These are phyloP conservation scores for Stenopsyche tienmushanensis DNA, from an alignment of 1,140 invertebrate genomes.

Conservation along the genomic window DNA sequence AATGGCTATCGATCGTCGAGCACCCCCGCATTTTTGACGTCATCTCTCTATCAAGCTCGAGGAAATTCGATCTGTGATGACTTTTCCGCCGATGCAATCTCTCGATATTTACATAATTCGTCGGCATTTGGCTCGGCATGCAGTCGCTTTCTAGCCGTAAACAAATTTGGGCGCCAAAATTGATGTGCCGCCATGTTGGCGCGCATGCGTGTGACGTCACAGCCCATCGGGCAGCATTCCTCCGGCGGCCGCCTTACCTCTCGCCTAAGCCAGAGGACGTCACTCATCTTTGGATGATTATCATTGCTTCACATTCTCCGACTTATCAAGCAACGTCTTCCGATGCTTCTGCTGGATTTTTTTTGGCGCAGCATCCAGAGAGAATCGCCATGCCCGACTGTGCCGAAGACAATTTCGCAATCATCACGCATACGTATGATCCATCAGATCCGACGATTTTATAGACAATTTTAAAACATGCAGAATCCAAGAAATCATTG, in stretches of 20 bases:
- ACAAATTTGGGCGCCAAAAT: conserved; percentile 16
- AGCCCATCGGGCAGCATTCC: conserved; percentile 15
- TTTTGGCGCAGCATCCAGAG: neutral
- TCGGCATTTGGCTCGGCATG: neutral
- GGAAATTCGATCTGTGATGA: too few species aligned
- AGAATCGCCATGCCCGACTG: neutral
- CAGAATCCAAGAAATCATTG: too few species aligned
- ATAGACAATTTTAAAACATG: too few species aligned
- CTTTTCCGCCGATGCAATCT: neutral
- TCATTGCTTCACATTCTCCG: neutral
- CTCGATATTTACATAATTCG: neutral
- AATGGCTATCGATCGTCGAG: too few species aligned
- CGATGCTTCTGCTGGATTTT: neutral
- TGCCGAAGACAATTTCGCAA: too few species aligned
- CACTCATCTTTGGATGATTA: conserved; percentile 11
- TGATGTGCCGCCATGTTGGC: conserved; percentile 17
- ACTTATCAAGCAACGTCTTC: conserved; percentile 1
- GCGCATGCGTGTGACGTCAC: conserved; percentile 17
- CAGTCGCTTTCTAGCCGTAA: conserved; percentile 3
- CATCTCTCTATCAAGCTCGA: too few species aligned
- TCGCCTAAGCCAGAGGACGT: neutral
- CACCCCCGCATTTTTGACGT: too few species aligned
- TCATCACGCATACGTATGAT: too few species aligned
- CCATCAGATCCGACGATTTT: too few species aligned
- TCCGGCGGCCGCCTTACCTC: conserved; percentile 12